Evolutionary conservation across 1,140 invertebrate genomes (phyloP).

Genomic region (Coboldia fuscipes): DNA sequence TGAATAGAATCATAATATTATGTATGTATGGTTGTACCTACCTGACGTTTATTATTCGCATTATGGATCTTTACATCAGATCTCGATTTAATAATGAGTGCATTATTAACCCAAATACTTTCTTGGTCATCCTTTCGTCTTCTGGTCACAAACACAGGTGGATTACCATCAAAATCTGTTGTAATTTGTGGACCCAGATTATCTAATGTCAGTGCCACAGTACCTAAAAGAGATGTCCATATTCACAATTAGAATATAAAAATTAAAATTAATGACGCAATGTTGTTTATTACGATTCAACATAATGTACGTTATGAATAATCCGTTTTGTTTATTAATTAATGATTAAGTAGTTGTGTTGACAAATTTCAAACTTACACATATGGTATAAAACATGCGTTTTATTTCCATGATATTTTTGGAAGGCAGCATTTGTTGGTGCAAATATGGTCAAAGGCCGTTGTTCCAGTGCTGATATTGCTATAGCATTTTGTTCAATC

Average conservation of each 20-base stretch:
- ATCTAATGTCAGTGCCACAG: slow-evolving; percentile 40
- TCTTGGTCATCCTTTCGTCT: slow-evolving; percentile 30
- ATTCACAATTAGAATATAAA: neutral
- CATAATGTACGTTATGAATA: neutral
- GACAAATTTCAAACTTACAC: slow-evolving; percentile 57
- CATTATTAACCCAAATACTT: slow-evolving; percentile 64
- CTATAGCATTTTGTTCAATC: slow-evolving; percentile 38
- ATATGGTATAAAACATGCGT: slow-evolving; percentile 57
- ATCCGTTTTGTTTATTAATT: too few relatives aligned
- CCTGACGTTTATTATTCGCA: slow-evolving; percentile 38
- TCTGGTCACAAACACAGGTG: slow-evolving; percentile 55
- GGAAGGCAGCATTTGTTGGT: slow-evolving; percentile 57
- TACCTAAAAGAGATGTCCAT: slow-evolving; percentile 26
- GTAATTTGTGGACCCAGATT: slow-evolving; percentile 39
- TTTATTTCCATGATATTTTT: slow-evolving; percentile 30
- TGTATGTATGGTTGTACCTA: too few relatives aligned
- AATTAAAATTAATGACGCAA: neutral
- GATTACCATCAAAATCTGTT: slow-evolving; percentile 56
- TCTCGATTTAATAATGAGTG: slow-evolving; percentile 42
- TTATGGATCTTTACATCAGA: slow-evolving; percentile 40
- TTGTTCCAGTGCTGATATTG: slow-evolving; percentile 40
- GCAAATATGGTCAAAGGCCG: slow-evolving; percentile 54
- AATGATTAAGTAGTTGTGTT: too few relatives aligned
- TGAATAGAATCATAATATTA: too few relatives aligned
- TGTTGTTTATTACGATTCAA: neutral